These are phyloP conservation scores for Alligator sinensis DNA, from an alignment of 2,113 vertebrate species.

Conservation along the genomic window DNA sequence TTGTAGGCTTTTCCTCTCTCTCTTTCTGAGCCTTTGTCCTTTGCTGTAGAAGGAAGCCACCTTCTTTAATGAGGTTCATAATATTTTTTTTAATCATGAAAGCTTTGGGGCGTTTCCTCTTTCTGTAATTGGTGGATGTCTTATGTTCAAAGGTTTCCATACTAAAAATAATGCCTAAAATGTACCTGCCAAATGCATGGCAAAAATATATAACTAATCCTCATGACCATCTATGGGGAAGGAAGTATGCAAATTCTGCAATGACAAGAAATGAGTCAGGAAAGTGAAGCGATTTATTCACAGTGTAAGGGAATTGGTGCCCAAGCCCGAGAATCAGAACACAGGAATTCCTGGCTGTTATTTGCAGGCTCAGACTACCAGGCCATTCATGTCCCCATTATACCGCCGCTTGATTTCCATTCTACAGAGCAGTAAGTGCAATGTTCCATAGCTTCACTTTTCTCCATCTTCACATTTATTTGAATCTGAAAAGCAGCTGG, in stretches of 20 bases:
- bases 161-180: background rate
- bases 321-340: background rate
- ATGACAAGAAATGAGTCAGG: conserved; percentile 35
- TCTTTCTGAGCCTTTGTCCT: background rate
- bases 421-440: conserved; percentile 8
- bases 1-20: conserved; percentile 17
- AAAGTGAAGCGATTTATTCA: background rate
- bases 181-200: conserved; percentile 1
- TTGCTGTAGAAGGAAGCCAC: background rate
- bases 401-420: conserved; percentile 13
- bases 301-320: background rate
- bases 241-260: conserved; percentile 11
- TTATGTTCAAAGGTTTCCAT: background rate
- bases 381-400: conserved; percentile 18
- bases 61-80: background rate
- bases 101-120: background rate
- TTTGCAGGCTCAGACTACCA: background rate
- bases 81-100: background rate
- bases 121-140: conserved; percentile 15
- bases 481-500: conserved; percentile 19
- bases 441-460: background rate
- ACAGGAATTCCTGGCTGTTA: background rate
- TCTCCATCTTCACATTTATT: conserved; percentile 45
- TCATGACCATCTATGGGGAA: background rate
- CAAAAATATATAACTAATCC: conserved; percentile 9